These are phyloP conservation scores for Mallotus villosus DNA, from an alignment of 2,797 vertebrate species.

Conservation along the genomic window DNA sequence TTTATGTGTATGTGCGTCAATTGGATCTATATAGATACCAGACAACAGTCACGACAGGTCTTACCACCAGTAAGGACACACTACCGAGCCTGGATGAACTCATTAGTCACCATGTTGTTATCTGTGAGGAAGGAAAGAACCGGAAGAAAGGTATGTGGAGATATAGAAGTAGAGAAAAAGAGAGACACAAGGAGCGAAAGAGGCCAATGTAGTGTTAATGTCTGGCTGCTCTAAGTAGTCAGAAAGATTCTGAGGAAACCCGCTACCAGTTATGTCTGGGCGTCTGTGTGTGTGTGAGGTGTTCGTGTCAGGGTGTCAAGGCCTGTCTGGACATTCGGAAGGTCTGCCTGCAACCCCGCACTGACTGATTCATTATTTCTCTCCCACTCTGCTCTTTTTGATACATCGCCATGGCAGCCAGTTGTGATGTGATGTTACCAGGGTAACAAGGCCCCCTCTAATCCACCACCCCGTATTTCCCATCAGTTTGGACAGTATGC, in stretches of 20 bases:
- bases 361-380: neutral
- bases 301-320: neutral
- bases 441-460: conserved; percentile 31
- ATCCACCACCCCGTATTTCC: neutral
- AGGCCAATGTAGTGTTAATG: neutral
- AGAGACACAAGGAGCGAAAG: neutral
- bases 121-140: neutral
- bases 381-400: conserved; percentile 25
- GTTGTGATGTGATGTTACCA: conserved; percentile 49
- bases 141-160: neutral
- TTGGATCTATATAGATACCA: neutral
- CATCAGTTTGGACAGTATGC: neutral
- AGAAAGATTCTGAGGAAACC: neutral
- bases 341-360: conserved; percentile 6
- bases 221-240: neutral
- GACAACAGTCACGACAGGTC: no score
- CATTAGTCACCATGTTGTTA: neutral
- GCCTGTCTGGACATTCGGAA: neutral
- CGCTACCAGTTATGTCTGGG: neutral
- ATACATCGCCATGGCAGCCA: conserved; percentile 47
- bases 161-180: neutral
- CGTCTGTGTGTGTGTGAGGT: no score
- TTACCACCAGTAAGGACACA: no score
- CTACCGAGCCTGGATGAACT: neutral
- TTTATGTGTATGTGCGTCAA: neutral